Evolutionary conservation across 2,113 vertebrate genomes (phyloP), one percentile per base, ranked within the genome.

Genomic region (Tricholaema leucomelas): DNA sequence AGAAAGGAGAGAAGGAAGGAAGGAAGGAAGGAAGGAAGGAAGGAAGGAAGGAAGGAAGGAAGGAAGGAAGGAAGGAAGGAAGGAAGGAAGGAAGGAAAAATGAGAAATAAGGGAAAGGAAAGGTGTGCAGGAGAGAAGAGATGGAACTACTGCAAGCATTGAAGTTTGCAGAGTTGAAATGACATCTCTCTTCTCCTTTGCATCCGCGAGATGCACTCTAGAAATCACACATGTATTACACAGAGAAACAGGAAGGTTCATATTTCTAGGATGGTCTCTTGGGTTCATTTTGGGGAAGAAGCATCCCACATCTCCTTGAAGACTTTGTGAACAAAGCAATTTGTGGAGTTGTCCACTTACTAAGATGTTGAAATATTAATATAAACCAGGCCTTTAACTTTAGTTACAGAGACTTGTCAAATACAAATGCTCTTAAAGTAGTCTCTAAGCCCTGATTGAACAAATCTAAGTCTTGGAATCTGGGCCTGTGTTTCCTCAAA

Each of bases 161-260:
- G 36, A 33, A 9, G 9, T 70, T 30, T 77, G 5, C 55, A 56
- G 56, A 63, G 7, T 6, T 60, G 23, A 85, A 83, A 85, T 33
- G 14, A 40, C 7, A 56, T 33, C 24, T 65, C 54, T 65, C 8
- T 80, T 87, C 46, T 71, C 54, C 65, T 73, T 74, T 71, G 14
- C 5, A 20, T 54, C 5, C 28, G 16, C 63, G 36, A 55, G 87
- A 93, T 54, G 25, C 14, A 15, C 17, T 46, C 31, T 25, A 74
- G 23, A 59, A 77, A 10, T 61, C 44, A 55, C 15, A 58, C 0
- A 0, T 48, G 19, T 59, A 38, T 70, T 56, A 61, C 23, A 50
- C 19, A 33, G 64, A 83, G 50, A 81, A 88, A 74, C 15, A 27
- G 46, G 12, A 90, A 90, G 8, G 15, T n/a, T 80, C 33, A 63